Evolutionary conservation across 1,140 invertebrate genomes (phyloP), one percentile per base, ranked within the genome.

Genomic region (Panagrolaimus sp.): DNA sequence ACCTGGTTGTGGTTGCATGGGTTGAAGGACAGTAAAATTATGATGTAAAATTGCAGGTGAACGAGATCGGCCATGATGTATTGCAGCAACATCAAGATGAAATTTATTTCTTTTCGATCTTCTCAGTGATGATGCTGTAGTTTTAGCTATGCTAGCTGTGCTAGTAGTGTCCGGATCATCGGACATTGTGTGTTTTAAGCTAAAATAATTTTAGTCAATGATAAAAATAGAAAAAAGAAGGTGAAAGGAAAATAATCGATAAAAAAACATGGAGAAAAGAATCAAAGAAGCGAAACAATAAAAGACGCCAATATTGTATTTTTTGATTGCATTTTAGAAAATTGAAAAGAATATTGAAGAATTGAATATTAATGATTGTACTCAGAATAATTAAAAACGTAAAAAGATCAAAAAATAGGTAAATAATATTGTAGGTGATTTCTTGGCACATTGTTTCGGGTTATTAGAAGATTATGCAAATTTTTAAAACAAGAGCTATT

Each of bases 31-130:
- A 42, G 61, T 27, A 16, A 42, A 25, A 27, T 67, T n/a, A n/a
- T n/a, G n/a, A n/a, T n/a, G n/a, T n/a, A n/a, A n/a, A n/a, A n/a
- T 23, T 11, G 65, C 11, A 9, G 16, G 11, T 13, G 43, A 38
- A 4, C 31, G 11, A 4, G 14, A 57, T 46, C 70, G 38, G 20
- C 27, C 20, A 71, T 42, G 4, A 71, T 72, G 16, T 11, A 57
- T 57, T 57, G 67, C 57, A 9, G 45, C 61, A 25, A 71, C 67
- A 64, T 71, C 70, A n/a, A 71, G 51, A 65, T 71, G 70, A 16
- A 67, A 71, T 66, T 71, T 71, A 67, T 71, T 71, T 20, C 67
- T 46, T 14, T 71, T 71, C n/a, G 70, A 71, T n/a, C 70, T 69
- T 23, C 70, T 11, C 45, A 70, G 44, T 8, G 51, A 20, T 8